These are phyloP conservation scores for Urocolius indicus DNA, from an alignment of 2,113 vertebrate genomes.

Conservation along the genomic window DNA sequence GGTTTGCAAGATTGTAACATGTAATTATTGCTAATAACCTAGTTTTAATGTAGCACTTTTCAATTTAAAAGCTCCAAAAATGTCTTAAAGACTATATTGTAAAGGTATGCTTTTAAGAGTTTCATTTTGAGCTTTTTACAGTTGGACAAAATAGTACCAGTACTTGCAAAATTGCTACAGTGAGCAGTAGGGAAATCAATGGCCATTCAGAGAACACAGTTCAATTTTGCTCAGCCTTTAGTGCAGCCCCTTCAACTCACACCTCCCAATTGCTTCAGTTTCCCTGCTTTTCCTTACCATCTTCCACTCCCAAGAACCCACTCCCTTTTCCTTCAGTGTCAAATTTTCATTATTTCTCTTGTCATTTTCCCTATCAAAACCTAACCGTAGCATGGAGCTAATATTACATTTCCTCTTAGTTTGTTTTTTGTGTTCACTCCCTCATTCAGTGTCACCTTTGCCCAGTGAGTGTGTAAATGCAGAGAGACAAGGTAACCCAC, in stretches of 20 bases:
- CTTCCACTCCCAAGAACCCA: fast-evolving
- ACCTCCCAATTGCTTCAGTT: neutral
- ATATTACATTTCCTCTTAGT: neutral
- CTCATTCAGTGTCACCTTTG: neutral
- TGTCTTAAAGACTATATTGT: neutral
- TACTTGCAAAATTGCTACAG: neutral
- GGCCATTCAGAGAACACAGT: neutral
- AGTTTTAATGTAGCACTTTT: neutral
- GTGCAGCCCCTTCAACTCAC: neutral
- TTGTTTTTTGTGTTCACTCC: neutral
- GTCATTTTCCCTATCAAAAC: neutral
- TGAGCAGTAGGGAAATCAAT: neutral
- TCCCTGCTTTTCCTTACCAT: neutral
- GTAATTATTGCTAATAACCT: slow-evolving; percentile 48
- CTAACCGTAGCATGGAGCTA: neutral
- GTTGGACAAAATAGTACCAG: neutral
- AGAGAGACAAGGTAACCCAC: too few relatives aligned
- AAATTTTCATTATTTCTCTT: neutral
- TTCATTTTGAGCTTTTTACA: slow-evolving; percentile 4
- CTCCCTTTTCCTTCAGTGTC: neutral
- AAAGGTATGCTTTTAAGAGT: neutral
- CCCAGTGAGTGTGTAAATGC: neutral
- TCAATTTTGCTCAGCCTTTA: neutral
- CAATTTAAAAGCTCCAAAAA: neutral
- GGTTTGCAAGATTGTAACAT: slow-evolving; percentile 1